Evolutionary conservation across 2,888 invertebrate species (phyloP).

Genomic region (Clostera curtula): DNA sequence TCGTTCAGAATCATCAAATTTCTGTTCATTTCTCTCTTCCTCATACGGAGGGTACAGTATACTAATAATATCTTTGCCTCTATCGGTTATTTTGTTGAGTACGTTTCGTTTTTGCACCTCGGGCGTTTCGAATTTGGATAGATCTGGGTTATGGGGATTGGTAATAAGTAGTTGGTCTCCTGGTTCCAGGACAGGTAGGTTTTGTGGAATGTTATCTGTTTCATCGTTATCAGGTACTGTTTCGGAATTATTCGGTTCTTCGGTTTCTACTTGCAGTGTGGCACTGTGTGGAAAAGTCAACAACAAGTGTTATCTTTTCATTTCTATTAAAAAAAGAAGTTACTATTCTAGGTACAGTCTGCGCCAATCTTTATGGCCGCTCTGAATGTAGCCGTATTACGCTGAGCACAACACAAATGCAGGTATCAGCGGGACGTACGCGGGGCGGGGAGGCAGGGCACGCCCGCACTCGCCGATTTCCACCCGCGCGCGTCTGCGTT

Average conservation of each 20-base stretch:
- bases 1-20: conserved; percentile 58
- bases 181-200: conserved; percentile 74
- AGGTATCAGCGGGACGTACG: no score
- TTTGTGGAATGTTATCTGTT: conserved; percentile 30
- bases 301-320: no score
- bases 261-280: conserved; percentile 20
- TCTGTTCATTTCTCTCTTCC: conserved; percentile 55
- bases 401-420: no score
- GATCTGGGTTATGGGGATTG: conserved; percentile 23
- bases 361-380: no score
- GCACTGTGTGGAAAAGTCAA: no score
- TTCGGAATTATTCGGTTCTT: conserved; percentile 17
- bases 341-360: no score
- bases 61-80: conserved; percentile 64
- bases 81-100: conserved; percentile 56
- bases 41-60: conserved; percentile 63
- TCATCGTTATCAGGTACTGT: conserved; percentile 13
- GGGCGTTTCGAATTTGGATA: conserved; percentile 31
- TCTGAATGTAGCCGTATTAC: no score
- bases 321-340: no score
- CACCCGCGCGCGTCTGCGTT: no score
- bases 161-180: conserved; percentile 79
- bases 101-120: conserved; percentile 56
- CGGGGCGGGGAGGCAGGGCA: no score
- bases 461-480: no score